A percentile compares a stretch with the other conserved stretches of the same genome.
Conservation (phyloP, 2,113 vertebrate species). For the Odocoileus virginianus region DNA sequence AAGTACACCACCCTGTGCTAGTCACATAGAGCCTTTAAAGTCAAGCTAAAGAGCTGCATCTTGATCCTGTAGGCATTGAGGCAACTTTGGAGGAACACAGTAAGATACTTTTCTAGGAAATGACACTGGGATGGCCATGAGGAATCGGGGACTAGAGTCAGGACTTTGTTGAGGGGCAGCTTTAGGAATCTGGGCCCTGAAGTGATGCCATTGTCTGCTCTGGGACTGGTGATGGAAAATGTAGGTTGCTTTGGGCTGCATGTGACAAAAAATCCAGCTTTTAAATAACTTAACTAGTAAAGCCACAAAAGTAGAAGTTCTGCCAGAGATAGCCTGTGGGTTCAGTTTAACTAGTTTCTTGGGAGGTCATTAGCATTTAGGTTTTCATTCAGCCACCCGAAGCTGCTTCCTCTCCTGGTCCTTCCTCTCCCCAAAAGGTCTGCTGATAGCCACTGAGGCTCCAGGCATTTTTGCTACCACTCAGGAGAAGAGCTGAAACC, state of each 20-base stretch:
- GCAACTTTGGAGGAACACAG: neutral
- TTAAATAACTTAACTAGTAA: neutral
- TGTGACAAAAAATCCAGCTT: neutral
- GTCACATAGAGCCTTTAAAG: neutral
- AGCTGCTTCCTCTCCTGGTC: neutral
- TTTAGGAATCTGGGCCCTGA: neutral
- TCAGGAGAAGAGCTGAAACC: neutral
- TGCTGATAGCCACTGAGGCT: neutral
- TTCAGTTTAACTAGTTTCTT: neutral
- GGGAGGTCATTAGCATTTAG: neutral
- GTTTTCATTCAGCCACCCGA: neutral
- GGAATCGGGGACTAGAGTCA: neutral
- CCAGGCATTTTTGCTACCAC: neutral
- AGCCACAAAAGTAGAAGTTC: neutral
- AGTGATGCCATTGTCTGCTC: neutral
- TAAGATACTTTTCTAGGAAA: neutral
- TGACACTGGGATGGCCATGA: neutral
- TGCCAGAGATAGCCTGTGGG: neutral
- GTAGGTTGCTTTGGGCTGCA: neutral
- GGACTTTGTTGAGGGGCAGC: neutral
- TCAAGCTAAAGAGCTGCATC: neutral
- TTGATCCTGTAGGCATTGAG: neutral
- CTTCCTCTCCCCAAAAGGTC: neutral
- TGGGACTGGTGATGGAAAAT: neutral
- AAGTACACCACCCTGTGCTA: neutral